Percentiles rank a stretch among this genome's conserved stretches.
Evolutionary conservation across 1,140 invertebrate species (phyloP).

Genomic region (Pentalonia nigronervosa): DNA sequence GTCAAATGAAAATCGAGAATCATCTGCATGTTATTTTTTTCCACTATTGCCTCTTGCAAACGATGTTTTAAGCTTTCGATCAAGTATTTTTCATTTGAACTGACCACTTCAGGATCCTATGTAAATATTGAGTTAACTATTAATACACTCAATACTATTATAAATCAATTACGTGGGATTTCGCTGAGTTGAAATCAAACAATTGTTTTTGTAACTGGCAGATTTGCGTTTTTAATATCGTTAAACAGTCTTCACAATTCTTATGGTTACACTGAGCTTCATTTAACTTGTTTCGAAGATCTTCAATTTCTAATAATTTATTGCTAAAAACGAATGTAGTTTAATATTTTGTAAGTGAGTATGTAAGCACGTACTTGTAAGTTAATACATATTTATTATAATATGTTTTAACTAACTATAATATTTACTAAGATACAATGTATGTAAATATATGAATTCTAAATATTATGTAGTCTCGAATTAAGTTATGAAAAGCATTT

Average conservation of each 20-base stretch:
- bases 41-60: neutral
- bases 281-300: neutral
- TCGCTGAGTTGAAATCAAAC: neutral
- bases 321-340: neutral
- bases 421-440: neutral
- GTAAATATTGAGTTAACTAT: neutral
- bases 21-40: conserved; percentile 22
- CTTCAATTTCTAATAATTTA: neutral
- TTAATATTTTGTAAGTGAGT: neutral
- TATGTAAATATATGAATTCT: neutral
- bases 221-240: neutral
- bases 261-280: neutral
- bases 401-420: neutral
- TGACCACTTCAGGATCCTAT: neutral
- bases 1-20: conserved; percentile 33
- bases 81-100: conserved; percentile 31
- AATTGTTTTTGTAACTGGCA: conserved; percentile 39
- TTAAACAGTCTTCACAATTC: conserved; percentile 8
- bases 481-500: neutral
- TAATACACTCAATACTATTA: neutral
- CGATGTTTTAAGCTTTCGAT: conserved; percentile 20
- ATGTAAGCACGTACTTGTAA: no score
- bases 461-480: neutral
- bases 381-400: no score
- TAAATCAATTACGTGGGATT: neutral